phyloP scores from a whole-genome alignment of 2,797 vertebrate genomes.

The Mycteria americana region DNA sequence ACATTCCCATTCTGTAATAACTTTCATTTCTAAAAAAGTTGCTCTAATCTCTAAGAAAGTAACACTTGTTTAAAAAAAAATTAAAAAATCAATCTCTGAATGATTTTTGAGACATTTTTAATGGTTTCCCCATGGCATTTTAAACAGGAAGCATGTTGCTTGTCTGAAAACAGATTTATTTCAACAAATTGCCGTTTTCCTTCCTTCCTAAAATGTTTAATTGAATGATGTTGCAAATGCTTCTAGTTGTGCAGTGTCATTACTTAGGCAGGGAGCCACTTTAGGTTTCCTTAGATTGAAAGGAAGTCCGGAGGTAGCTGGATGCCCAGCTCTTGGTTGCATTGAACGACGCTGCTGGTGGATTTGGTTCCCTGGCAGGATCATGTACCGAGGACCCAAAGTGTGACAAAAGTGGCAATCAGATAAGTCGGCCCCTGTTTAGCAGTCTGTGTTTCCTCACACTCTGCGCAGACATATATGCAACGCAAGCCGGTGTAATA shows the following conservation, averaged over 20 bases:
- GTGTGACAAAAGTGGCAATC: background rate
- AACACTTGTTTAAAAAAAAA: background rate
- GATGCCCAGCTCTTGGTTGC: background rate
- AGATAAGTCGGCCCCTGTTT: background rate
- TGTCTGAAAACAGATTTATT: background rate
- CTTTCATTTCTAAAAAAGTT: background rate
- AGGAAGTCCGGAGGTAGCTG: background rate
- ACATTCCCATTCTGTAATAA: background rate
- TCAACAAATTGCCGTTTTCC: background rate
- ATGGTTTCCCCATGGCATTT: background rate
- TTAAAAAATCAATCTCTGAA: background rate
- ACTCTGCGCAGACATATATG: background rate
- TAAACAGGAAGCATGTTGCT: background rate
- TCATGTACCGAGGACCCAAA: background rate
- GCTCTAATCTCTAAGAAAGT: background rate
- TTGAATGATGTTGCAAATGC: background rate
- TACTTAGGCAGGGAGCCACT: background rate
- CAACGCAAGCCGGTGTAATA: background rate
- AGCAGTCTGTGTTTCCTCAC: background rate
- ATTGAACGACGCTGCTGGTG: background rate
- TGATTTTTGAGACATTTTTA: background rate
- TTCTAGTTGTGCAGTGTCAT: background rate
- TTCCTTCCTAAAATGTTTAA: background rate
- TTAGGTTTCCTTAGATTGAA: background rate
- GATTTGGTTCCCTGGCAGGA: background rate